These are phyloP conservation scores for Ctenopoma kingsleyae DNA, from an alignment of 2,797 vertebrate species.

Conservation along the genomic window DNA sequence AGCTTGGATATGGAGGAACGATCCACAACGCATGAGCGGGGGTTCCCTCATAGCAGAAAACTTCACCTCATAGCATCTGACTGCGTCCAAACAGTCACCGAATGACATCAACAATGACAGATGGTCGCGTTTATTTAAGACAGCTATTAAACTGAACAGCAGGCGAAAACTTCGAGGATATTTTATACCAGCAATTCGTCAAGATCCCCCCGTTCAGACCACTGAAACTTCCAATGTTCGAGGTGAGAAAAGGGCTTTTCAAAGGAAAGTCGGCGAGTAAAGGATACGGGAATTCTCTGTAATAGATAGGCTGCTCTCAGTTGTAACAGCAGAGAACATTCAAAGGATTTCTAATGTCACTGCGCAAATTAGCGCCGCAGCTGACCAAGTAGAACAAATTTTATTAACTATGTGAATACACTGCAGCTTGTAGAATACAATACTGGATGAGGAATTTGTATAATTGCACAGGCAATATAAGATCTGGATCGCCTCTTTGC, in stretches of 20 bases:
- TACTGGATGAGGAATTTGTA: not conserved
- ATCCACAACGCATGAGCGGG: constrained; percentile 69
- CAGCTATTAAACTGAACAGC: not conserved
- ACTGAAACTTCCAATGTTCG: constrained; percentile 59
- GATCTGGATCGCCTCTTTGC: not conserved
- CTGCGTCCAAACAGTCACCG: not conserved
- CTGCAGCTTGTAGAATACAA: not conserved
- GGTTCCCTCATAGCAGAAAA: constrained; percentile 11
- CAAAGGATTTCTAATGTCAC: not conserved
- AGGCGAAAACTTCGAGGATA: not conserved
- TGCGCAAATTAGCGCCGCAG: constrained; percentile 22
- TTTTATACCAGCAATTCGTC: not conserved
- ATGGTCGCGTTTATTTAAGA: not conserved
- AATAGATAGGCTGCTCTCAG: constrained; percentile 20
- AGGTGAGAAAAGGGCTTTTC: constrained; percentile 60
- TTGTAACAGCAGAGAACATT: constrained; percentile 21
- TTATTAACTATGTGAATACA: constrained; percentile 7
- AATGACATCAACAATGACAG: not conserved
- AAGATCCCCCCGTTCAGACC: constrained; percentile 36
- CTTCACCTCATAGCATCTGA: accelerated
- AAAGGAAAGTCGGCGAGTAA: constrained; percentile 35
- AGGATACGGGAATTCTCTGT: constrained; percentile 29
- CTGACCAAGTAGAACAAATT: constrained; percentile 1
- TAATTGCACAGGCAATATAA: not conserved
- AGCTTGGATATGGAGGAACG: constrained; percentile 64